These are phyloP conservation scores for Hoplodrina blanda DNA, from an alignment of 2,888 invertebrate genomes.

Conservation along the genomic window DNA sequence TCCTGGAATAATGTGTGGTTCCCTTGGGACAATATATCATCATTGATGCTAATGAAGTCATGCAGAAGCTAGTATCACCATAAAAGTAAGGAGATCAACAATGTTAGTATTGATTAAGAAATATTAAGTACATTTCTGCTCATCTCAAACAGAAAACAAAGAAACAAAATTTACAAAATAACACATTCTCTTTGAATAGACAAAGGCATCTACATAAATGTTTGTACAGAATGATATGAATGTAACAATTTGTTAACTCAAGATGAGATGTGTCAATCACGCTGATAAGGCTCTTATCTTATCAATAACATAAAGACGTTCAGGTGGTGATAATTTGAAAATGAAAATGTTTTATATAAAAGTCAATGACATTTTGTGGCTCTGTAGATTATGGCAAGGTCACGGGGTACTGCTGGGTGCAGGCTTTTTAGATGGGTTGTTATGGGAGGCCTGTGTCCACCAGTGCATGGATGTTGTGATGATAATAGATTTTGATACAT, in stretches of 20 bases:
- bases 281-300: conserved; percentile 46
- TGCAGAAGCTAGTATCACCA: too few species aligned
- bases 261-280: conserved; percentile 51
- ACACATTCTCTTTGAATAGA: conserved; percentile 11
- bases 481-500: too few species aligned
- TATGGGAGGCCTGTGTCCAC: neutral
- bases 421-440: neutral
- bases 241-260: conserved; percentile 34
- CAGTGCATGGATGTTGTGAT: neutral
- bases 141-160: conserved; percentile 3
- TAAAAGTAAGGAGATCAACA: too few species aligned
- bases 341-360: neutral
- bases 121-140: neutral
- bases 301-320: conserved; percentile 34
- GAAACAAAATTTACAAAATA: conserved; percentile 7
- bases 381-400: neutral
- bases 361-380: neutral
- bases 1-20: too few species aligned
- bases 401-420: neutral
- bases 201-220: conserved; percentile 25
- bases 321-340: conserved; percentile 22
- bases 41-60: too few species aligned
- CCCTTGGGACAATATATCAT: too few species aligned
- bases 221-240: conserved; percentile 40
- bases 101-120: too few species aligned